A percentile compares a stretch with the other conserved stretches of the same genome.
Conservation (phyloP, 1,140 invertebrate genomes). For the Trinorchestia longiramus region DNA sequence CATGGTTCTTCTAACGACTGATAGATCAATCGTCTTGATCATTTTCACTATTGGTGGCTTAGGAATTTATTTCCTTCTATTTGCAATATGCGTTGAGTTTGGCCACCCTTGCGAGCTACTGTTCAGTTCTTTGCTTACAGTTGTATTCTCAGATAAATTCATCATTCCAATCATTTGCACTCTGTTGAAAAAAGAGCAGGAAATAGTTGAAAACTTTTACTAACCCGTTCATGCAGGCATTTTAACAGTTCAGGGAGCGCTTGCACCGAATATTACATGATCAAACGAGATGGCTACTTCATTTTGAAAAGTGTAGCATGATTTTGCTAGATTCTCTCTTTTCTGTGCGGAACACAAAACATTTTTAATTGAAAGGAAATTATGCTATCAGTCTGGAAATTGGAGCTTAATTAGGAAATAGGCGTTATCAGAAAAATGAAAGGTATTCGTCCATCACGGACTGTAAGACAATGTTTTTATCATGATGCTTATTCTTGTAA, state of each 20-base stretch:
- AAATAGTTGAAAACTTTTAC: not conserved
- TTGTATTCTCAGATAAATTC: not conserved
- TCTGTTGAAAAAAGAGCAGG: not conserved
- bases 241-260: not conserved
- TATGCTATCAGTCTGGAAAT: not conserved
- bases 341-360: not conserved
- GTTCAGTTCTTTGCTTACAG: not conserved
- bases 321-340: not conserved
- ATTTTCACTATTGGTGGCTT: not conserved
- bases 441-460: not conserved
- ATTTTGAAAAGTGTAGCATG: not conserved
- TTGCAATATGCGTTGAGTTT: not conserved
- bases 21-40: not conserved
- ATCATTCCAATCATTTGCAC: not conserved
- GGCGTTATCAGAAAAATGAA: no score
- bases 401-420: not conserved
- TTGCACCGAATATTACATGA: not conserved
- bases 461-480: not conserved
- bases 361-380: not conserved
- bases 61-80: not conserved
- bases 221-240: not conserved
- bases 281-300: not conserved
- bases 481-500: not conserved
- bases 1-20: not conserved
- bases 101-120: not conserved